These are phyloP conservation scores for Aptenodytes patagonicus DNA, from an alignment of 2,113 vertebrate genomes.

Conservation along the genomic window DNA sequence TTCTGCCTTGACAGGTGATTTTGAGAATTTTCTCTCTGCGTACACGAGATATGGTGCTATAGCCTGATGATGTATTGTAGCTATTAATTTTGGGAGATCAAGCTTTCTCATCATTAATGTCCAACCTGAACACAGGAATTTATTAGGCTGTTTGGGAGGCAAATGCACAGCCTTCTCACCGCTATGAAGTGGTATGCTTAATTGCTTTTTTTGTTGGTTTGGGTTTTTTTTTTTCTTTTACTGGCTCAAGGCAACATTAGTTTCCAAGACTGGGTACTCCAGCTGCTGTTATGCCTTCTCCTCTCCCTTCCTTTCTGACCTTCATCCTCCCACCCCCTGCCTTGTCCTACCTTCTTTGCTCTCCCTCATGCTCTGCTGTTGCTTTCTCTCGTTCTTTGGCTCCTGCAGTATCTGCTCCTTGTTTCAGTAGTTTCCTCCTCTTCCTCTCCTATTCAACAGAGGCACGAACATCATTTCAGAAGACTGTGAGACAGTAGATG, in stretches of 20 bases:
- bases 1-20: not conserved
- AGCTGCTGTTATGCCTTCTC: not conserved
- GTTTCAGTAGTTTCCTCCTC: not conserved
- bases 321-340: not conserved
- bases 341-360: not conserved
- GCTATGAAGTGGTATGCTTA: not conserved
- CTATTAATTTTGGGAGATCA: slow-evolving; percentile 17
- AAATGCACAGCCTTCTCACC: not conserved
- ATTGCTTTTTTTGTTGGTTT: not conserved
- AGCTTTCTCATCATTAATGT: not conserved
- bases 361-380: not conserved
- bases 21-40: slow-evolving; percentile 1
- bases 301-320: not conserved
- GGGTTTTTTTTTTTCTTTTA: not conserved
- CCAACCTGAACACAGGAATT: not conserved
- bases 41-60: not conserved
- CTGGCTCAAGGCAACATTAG: not conserved
- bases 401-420: not conserved
- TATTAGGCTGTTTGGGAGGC: not conserved
- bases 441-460: not conserved
- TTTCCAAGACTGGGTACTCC: not conserved
- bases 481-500: not conserved
- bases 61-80: slow-evolving; percentile 1
- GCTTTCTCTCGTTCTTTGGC: not conserved
- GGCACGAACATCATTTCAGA: not conserved